Percentiles rank a stretch among this genome's conserved stretches.
Evolutionary conservation across 2,113 vertebrate genomes (phyloP).

Genomic region (Fulmarus glacialis): DNA sequence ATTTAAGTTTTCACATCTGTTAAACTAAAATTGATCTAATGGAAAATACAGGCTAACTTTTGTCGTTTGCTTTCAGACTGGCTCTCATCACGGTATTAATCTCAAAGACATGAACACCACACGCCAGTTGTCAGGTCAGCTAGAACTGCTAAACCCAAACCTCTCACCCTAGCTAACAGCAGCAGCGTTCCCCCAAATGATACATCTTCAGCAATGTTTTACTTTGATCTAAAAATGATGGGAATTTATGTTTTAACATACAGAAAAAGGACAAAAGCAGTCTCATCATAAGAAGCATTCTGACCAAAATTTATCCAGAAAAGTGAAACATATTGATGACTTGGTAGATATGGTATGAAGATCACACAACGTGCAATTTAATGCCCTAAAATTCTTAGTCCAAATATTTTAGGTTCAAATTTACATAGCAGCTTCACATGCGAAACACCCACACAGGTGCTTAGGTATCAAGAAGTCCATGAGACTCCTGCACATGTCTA

Average conservation of each 20-base stretch:
- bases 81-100: neutral
- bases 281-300: neutral
- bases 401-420: neutral
- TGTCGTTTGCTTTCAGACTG: neutral
- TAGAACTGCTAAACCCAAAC: neutral
- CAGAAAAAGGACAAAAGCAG: neutral
- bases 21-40: neutral
- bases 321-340: neutral
- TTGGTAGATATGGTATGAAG: neutral
- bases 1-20: neutral
- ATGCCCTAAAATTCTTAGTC: neutral
- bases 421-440: neutral
- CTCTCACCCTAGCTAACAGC: neutral
- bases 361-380: neutral
- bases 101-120: neutral
- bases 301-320: fast-evolving
- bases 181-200: neutral
- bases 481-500: neutral
- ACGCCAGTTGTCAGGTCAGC: neutral
- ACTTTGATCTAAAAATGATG: neutral
- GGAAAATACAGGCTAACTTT: neutral
- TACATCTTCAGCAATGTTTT: fast-evolving
- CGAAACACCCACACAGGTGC: neutral
- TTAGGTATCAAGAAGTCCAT: fast-evolving
- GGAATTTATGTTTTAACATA: fast-evolving